Base-by-base conservation (phyloP, 35 echinoderm and acorn worm genomes). In the Chiridota heheva region DNA sequence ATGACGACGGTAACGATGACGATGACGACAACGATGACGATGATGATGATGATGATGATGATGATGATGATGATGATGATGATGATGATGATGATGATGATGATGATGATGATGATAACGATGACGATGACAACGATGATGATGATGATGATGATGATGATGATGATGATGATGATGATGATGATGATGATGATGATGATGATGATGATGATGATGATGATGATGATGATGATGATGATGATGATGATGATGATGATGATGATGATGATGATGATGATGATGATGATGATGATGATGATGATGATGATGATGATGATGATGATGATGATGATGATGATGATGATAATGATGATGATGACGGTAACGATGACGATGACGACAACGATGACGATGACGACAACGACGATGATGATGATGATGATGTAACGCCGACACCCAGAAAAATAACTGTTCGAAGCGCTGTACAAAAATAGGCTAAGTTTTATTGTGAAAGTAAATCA, bases 231-330 rank as follows among this genome's bases (percentile, higher is more conserved):
- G 48, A 22, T 53, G 48, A 22, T 53, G 48, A 53, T 53, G 48
- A 53, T 22, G 48, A 53, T 22, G 48, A 53, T 22, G 48, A 53
- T 22, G 48, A 53, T 22, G 48, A 53, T 22, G 48, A 53, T 22
- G 48, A 53, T 22, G 48, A 53, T 22, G 48, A 53, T 22, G 48
- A 53, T 22, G 48, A 53, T 53, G 48, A 53, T 53, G 22, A 53
- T 53, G 48, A 53, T 53, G 22, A 53, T 53, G 48, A 53, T 53
- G 48, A 53, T 53, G 22, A 53, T 53, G 48, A 53, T 53, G 48
- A 53, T 53, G 48, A 53, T 53, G 48, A 53, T 53, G 48, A 22
- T 53, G 48, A 53, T 53, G 48, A 53, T 53, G 48, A 53, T 53
- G 22, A 53, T 53, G 48, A 22, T 53, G 48, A 53, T 53, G 48